These are phyloP conservation scores for Chlorospingus semifuscus DNA, from an alignment of 2,797 vertebrate genomes.

Conservation along the genomic window DNA sequence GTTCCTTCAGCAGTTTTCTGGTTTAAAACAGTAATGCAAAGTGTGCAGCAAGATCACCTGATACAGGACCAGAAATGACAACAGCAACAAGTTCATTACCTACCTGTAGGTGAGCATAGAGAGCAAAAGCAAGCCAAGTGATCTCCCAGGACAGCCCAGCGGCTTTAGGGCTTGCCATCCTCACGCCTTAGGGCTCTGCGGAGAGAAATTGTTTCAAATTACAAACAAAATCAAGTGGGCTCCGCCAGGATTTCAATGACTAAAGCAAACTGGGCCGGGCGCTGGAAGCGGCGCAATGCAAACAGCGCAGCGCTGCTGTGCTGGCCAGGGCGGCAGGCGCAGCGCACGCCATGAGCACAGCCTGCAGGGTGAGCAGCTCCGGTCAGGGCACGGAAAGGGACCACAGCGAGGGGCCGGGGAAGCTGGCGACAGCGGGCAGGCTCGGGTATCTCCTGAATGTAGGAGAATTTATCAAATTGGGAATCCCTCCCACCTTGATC, in stretches of 20 bases:
- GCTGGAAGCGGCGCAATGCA: constrained; percentile 51
- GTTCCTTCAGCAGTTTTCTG: background rate
- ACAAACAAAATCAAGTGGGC: constrained; percentile 38
- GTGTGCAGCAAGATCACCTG: background rate
- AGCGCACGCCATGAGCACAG: constrained; percentile 50
- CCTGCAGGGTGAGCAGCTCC: constrained; percentile 40
- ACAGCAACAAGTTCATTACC: background rate
- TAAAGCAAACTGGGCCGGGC: constrained; percentile 51
- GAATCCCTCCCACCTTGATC: background rate
- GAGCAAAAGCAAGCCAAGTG: constrained; percentile 60
- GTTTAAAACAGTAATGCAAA: background rate
- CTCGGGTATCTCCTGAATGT: background rate
- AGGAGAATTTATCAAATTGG: background rate
- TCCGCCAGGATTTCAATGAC: constrained; percentile 42
- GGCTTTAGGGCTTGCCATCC: constrained; percentile 62
- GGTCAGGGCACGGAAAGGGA: background rate
- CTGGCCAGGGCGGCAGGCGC: constrained; percentile 28
- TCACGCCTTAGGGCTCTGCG: constrained; percentile 20
- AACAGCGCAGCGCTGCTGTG: constrained; percentile 16
- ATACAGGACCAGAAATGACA: background rate
- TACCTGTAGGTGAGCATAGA: constrained; percentile 75
- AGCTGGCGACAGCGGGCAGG: background rate
- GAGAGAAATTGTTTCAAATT: constrained; percentile 54
- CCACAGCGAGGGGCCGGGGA: background rate
- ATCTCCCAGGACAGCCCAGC: constrained; percentile 63